Percentiles rank a stretch among this genome's conserved stretches.
phyloP scores from a whole-genome alignment of 2,888 invertebrate species.

The Myopa testacea region DNA sequence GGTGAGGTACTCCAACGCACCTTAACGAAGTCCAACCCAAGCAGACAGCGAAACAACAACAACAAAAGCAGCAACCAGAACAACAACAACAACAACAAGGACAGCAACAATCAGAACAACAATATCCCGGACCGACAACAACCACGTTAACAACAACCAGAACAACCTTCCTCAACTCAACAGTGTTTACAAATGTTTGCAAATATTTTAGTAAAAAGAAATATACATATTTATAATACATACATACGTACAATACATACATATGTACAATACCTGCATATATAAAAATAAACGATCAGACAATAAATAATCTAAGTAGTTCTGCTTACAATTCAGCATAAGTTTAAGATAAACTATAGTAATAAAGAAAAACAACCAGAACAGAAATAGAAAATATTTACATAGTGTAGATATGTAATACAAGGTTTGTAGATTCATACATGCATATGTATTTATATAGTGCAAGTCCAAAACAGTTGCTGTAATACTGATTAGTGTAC shows the following conservation, averaged over 20 bases:
- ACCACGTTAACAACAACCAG: not conserved
- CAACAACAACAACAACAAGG: not conserved
- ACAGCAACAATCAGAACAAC: not conserved
- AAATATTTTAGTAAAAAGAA: not conserved
- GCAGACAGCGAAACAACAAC: not conserved
- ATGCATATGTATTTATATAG: too few relatives aligned
- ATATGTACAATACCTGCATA: too few relatives aligned
- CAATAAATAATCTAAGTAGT: not conserved
- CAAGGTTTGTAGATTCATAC: too few relatives aligned
- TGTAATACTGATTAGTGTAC: too few relatives aligned
- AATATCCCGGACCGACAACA: not conserved
- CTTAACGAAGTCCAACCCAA: constrained; percentile 31
- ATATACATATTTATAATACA: too few relatives aligned
- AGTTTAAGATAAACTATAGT: too few relatives aligned
- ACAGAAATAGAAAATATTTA: not conserved
- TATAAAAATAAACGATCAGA: not conserved
- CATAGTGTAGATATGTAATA: too few relatives aligned
- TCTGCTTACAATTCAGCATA: not conserved
- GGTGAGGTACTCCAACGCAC: constrained; percentile 27
- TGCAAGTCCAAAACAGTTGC: too few relatives aligned
- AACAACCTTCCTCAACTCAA: not conserved
- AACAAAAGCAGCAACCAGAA: not conserved
- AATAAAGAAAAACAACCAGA: not conserved
- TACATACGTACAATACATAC: too few relatives aligned
- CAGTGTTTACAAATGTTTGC: not conserved